phyloP scores from a whole-genome alignment of 2,113 vertebrate genomes.

The Forbesichthys papilliferus region DNA sequence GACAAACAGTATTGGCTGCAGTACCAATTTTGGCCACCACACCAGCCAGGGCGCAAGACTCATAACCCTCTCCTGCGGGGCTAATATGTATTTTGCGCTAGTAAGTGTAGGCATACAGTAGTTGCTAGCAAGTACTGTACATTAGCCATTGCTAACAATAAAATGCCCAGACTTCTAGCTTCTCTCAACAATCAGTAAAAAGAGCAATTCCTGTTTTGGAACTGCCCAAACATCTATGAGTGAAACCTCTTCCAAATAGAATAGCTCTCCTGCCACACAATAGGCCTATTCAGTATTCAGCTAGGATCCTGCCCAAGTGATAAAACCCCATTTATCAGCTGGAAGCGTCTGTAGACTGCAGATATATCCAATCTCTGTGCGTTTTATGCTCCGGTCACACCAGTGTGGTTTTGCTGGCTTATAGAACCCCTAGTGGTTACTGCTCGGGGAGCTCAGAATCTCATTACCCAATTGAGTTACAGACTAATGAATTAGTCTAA shows the following conservation, averaged over 20 bases:
- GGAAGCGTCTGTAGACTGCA: conserved; percentile 39
- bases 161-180: too few relatives aligned
- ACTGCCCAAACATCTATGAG: not conserved
- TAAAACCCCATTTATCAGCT: conserved; percentile 59
- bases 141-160: too few relatives aligned
- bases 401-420: conserved; percentile 43
- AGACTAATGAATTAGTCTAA: conserved; percentile 60
- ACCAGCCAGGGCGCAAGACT: too few relatives aligned
- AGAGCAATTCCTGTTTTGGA: not conserved
- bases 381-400: conserved; percentile 52
- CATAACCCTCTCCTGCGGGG: too few relatives aligned
- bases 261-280: conserved; percentile 25
- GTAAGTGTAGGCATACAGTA: too few relatives aligned
- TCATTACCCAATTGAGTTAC: conserved; percentile 53
- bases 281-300: conserved; percentile 52
- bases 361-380: conserved; percentile 42
- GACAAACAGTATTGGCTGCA: too few relatives aligned
- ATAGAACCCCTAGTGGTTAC: conserved; percentile 41
- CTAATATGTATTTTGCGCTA: too few relatives aligned
- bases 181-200: too few relatives aligned
- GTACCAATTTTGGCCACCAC: too few relatives aligned
- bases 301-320: conserved; percentile 42
- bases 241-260: conserved; percentile 24
- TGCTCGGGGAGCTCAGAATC: conserved; percentile 49
- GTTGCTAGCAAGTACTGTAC: too few relatives aligned